phyloP scores from a whole-genome alignment of 2,888 invertebrate species.

The Orthonevra nobilis region DNA sequence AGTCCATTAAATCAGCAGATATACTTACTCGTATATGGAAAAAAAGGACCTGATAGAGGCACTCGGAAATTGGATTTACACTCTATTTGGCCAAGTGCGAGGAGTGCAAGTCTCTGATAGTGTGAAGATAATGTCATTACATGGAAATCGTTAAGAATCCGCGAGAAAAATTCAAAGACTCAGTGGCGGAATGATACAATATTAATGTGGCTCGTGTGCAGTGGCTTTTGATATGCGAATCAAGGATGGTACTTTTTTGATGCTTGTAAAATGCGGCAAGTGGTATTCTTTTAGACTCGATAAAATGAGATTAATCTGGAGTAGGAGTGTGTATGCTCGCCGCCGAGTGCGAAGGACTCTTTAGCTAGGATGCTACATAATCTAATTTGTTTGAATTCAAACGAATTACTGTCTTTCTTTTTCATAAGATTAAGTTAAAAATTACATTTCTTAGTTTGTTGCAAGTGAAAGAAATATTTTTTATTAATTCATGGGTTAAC shows the following conservation, averaged over 20 bases:
- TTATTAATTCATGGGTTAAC: too few species aligned
- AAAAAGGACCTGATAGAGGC: conserved; percentile 1
- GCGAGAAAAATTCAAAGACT: conserved; percentile 46
- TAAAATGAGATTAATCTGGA: conserved; percentile 59
- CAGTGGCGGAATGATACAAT: conserved; percentile 43
- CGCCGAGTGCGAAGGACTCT: too few species aligned
- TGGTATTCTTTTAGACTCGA: conserved; percentile 45
- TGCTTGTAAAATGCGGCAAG: conserved; percentile 26
- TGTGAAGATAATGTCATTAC: conserved; percentile 46
- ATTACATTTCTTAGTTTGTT: too few species aligned
- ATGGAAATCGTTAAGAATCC: conserved; percentile 58
- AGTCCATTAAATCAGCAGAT: conserved; percentile 57
- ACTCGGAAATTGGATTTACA: conserved; percentile 61
- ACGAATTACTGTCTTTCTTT: too few species aligned
- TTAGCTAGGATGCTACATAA: too few species aligned
- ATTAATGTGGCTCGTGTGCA: conserved; percentile 52
- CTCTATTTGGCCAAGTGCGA: conserved; percentile 46
- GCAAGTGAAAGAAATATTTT: too few species aligned
- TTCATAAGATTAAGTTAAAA: too few species aligned
- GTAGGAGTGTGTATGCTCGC: too few species aligned
- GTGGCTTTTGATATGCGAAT: conserved; percentile 44
- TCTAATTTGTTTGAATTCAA: too few species aligned
- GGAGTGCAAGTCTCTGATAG: conserved; percentile 37
- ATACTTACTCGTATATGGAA: not conserved
- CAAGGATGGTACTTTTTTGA: not conserved